Evolutionary conservation across 2,113 vertebrate species (phyloP).

Genomic region (Uria aalge): DNA sequence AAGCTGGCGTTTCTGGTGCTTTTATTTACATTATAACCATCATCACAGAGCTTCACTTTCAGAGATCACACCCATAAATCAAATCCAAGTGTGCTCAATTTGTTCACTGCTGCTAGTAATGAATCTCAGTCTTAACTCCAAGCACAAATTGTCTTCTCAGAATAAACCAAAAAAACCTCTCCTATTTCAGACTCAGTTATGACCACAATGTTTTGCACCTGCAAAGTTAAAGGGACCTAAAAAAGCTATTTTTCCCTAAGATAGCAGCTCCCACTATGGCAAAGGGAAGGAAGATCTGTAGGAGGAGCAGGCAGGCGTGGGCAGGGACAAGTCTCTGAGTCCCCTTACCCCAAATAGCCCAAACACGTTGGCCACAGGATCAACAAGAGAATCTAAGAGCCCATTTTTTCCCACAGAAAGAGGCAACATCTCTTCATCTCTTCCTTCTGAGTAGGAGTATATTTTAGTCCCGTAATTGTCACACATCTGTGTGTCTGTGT

Average conservation of each 20-base stretch:
- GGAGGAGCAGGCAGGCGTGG: accelerated
- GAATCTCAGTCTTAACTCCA: background rate
- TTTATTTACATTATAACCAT: background rate
- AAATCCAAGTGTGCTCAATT: background rate
- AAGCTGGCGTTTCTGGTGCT: background rate
- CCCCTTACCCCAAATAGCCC: background rate
- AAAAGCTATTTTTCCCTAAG: background rate
- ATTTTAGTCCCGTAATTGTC: background rate
- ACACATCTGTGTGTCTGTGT: accelerated
- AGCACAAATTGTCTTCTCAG: background rate
- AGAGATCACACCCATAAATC: slow-evolving; percentile 3
- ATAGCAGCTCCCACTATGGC: background rate
- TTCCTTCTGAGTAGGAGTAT: background rate
- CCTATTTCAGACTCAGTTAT: background rate
- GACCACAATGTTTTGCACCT: background rate
- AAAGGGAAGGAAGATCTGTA: background rate
- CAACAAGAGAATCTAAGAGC: background rate
- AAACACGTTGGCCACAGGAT: background rate
- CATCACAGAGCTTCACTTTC: background rate
- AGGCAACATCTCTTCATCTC: background rate
- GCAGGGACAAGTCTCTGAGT: background rate
- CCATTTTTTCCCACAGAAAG: background rate
- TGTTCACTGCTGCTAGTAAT: background rate
- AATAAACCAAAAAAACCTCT: slow-evolving; percentile 1
- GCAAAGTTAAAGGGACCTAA: background rate